Evolutionary conservation across 2,888 invertebrate genomes (phyloP).

Genomic region (Nezara viridula): DNA sequence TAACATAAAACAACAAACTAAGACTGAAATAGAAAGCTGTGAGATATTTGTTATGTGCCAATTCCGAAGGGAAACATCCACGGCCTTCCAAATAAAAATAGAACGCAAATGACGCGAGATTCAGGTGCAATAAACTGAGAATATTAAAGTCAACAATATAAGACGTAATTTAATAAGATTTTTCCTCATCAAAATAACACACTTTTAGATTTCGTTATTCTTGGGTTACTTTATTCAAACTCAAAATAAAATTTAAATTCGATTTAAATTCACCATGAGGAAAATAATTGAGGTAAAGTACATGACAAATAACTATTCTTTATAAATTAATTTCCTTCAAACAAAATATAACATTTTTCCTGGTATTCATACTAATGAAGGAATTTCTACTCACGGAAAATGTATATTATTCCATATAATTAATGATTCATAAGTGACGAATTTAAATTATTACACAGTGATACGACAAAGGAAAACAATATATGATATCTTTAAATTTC

Average conservation of each 20-base stretch:
- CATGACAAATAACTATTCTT: neutral
- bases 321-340: neutral
- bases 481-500: neutral
- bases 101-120: neutral
- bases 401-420: neutral
- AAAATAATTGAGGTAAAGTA: neutral
- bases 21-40: neutral
- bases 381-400: neutral
- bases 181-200: neutral
- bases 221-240: neutral
- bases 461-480: neutral
- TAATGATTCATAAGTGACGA: neutral
- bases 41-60: neutral
- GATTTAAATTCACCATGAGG: neutral
- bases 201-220: neutral
- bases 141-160: neutral
- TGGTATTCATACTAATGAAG: neutral
- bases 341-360: neutral
- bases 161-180: neutral
- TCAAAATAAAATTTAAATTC: neutral
- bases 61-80: neutral
- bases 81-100: neutral
- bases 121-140: neutral
- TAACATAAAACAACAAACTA: no score
- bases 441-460: neutral